phyloP scores from a whole-genome alignment of 2,797 vertebrate genomes.

The Pristis pectinata region DNA sequence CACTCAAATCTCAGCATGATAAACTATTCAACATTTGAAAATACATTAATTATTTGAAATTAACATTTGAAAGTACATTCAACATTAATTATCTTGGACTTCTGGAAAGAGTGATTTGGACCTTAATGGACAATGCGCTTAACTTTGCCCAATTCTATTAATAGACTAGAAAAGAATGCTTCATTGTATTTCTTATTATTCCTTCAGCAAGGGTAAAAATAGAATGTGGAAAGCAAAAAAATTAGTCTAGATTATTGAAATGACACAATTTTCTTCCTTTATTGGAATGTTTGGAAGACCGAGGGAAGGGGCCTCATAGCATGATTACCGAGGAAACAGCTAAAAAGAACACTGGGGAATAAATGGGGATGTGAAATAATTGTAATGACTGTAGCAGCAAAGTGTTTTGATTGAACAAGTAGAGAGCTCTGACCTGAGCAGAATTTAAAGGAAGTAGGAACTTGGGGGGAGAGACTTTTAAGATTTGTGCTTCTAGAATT shows the following conservation, averaged over 20 bases:
- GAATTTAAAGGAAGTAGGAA: slow-evolving; percentile 45
- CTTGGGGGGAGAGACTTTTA: slow-evolving; percentile 41
- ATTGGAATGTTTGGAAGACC: slow-evolving; percentile 42
- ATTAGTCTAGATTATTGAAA: slow-evolving; percentile 17
- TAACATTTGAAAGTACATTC: background rate
- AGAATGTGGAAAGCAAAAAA: background rate
- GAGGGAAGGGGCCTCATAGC: slow-evolving; percentile 42
- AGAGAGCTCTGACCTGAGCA: slow-evolving; percentile 42
- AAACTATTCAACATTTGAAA: background rate
- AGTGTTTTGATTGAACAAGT: slow-evolving; percentile 44
- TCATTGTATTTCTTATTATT: background rate
- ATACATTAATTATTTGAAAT: background rate
- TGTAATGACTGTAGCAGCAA: slow-evolving; percentile 46
- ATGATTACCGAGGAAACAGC: slow-evolving; percentile 29
- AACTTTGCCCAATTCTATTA: background rate
- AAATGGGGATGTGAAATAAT: slow-evolving; percentile 41
- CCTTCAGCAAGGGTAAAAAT: background rate
- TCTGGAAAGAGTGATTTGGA: background rate
- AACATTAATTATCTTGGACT: background rate
- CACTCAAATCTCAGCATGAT: background rate
- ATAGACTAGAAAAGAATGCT: background rate
- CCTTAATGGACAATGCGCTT: background rate
- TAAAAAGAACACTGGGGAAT: slow-evolving; percentile 41
- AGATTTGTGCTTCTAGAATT: slow-evolving; percentile 40
- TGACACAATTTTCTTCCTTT: slow-evolving; percentile 43